Percentiles rank a stretch among this genome's conserved stretches.
These are phyloP conservation scores for Tragopan temminckii DNA, from an alignment of 2,797 vertebrate genomes.

Conservation along the genomic window DNA sequence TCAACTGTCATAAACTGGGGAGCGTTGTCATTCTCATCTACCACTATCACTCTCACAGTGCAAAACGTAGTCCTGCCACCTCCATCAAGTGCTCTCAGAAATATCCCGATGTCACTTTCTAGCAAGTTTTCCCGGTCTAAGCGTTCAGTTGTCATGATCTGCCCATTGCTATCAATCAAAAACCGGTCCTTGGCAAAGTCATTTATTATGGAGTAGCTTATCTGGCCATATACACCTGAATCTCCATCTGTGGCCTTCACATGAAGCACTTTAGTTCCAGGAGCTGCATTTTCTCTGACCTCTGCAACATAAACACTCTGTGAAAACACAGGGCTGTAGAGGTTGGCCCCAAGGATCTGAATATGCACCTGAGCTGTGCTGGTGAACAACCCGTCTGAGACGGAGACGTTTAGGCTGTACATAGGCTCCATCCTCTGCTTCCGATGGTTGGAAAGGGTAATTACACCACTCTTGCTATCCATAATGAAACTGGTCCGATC, in stretches of 20 bases:
- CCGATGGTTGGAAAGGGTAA: slow-evolving; percentile 91
- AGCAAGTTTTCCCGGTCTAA: slow-evolving; percentile 90
- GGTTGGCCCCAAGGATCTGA: slow-evolving; percentile 90
- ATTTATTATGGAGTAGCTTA: slow-evolving; percentile 91
- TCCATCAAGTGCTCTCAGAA: slow-evolving; percentile 89
- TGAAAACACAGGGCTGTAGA: slow-evolving; percentile 91
- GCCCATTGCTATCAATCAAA: slow-evolving; percentile 89
- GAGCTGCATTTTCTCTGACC: slow-evolving; percentile 90
- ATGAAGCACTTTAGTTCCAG: slow-evolving; percentile 90
- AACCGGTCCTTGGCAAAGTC: slow-evolving; percentile 93
- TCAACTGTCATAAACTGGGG: slow-evolving; percentile 90
- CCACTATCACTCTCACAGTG: slow-evolving; percentile 87
- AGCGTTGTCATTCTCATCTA: slow-evolving; percentile 95
- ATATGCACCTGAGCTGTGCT: slow-evolving; percentile 96
- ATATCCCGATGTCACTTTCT: slow-evolving; percentile 88
- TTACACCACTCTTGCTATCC: slow-evolving; percentile 89
- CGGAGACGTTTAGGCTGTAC: slow-evolving; percentile 94
- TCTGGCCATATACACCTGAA: slow-evolving; percentile 88
- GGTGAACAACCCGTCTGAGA: slow-evolving; percentile 95
- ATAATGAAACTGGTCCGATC: slow-evolving; percentile 93
- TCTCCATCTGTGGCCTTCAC: slow-evolving; percentile 93
- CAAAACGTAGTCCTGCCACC: slow-evolving; percentile 92
- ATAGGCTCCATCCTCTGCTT: slow-evolving; percentile 92
- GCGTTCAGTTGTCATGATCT: slow-evolving; percentile 90
- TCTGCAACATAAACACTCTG: slow-evolving; percentile 92